A percentile compares a stretch with the other conserved stretches of the same genome.
Conservation (phyloP, 2,797 vertebrate genomes). For the Spheniscus humboldti region DNA sequence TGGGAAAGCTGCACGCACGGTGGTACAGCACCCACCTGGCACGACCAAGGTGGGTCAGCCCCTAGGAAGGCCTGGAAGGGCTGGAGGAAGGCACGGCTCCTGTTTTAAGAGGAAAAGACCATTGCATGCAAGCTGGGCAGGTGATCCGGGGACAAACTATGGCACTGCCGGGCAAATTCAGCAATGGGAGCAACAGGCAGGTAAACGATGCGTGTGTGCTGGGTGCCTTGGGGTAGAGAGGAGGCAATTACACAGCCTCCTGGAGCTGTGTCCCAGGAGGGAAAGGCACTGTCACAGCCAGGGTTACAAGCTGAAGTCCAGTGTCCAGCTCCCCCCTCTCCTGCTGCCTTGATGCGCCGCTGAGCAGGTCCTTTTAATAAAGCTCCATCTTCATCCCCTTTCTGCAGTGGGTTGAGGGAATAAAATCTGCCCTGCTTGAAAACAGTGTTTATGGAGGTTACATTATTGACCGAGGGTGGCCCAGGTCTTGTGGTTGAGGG, state of each 20-base stretch:
- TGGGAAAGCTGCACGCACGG: rapidly evolving
- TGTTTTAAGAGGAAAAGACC: background rate
- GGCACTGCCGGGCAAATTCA: background rate
- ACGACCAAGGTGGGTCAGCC: background rate
- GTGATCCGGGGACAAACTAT: background rate
- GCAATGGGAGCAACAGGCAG: background rate
- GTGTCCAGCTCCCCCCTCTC: background rate
- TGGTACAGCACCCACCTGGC: background rate
- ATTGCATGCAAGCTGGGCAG: background rate
- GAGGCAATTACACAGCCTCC: background rate
- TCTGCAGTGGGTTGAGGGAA: background rate
- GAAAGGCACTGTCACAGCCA: background rate
- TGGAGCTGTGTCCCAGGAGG: background rate
- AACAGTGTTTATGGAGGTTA: background rate
- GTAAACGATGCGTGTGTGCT: background rate
- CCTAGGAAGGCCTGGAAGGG: background rate
- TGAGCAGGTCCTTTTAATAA: background rate
- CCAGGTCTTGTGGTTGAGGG: background rate
- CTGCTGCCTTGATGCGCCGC: rapidly evolving
- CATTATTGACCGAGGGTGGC: background rate
- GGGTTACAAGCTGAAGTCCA: background rate
- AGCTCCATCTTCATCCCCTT: background rate
- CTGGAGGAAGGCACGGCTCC: background rate
- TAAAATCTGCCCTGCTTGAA: background rate
- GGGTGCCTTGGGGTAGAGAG: background rate